Percentiles rank a stretch among this genome's conserved stretches.
Evolutionary conservation across 2,797 vertebrate species (phyloP).

Genomic region (Paratrypauchen microcephalus): DNA sequence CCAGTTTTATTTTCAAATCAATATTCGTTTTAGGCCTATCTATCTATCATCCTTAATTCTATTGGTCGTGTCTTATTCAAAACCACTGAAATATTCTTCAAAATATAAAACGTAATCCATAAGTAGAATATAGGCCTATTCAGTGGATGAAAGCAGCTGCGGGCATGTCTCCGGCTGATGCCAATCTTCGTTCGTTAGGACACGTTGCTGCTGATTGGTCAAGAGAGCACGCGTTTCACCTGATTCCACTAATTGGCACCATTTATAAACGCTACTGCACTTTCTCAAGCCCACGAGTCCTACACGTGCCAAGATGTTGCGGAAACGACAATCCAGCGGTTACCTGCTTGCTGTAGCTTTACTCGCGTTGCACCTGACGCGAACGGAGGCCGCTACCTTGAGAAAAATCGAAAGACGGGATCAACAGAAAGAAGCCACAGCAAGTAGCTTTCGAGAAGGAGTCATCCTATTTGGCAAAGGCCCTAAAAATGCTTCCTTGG

Average conservation of each 20-base stretch:
- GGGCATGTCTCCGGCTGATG: slow-evolving; percentile 11
- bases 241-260: accelerated
- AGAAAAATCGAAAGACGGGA: slow-evolving; percentile 27
- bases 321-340: slow-evolving; percentile 9
- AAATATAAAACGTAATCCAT: neutral
- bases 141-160: neutral
- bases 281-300: neutral
- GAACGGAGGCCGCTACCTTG: slow-evolving; percentile 28
- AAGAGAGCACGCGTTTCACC: neutral
- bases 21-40: neutral
- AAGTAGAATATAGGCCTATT: too few species aligned
- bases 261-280: neutral
- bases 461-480: slow-evolving; percentile 50
- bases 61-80: too few species aligned
- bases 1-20: neutral
- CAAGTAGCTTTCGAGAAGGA: slow-evolving; percentile 22
- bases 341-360: slow-evolving; percentile 19
- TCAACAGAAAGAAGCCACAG: neutral
- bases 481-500: slow-evolving; percentile 19
- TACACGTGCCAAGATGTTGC: slow-evolving; percentile 10
- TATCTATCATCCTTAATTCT: too few species aligned
- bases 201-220: slow-evolving; percentile 25
- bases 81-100: neutral
- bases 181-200: slow-evolving; percentile 10
- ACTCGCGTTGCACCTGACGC: slow-evolving; percentile 19